Conservation (phyloP, 2,113 vertebrate genomes). For the Silurus meridionalis region DNA sequence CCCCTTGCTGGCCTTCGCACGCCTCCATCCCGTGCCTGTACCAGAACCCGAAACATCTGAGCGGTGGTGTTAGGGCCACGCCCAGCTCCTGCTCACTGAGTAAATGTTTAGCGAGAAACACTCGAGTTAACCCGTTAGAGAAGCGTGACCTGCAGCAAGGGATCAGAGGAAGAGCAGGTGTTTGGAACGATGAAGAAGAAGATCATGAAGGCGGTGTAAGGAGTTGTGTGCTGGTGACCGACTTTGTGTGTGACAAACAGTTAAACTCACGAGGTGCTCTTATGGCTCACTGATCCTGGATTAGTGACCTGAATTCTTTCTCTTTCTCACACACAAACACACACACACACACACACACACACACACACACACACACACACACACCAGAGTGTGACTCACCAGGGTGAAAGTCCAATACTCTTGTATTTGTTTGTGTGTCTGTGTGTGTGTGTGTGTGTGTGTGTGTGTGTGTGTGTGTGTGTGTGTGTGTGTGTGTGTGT, state of each 20-base stretch:
- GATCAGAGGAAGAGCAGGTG: not conserved
- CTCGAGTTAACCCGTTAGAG: slow-evolving; percentile 53
- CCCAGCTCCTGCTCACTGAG: slow-evolving; percentile 57
- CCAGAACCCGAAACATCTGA: slow-evolving; percentile 8
- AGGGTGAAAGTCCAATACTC: slow-evolving; percentile 20
- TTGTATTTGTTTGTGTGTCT: not conserved
- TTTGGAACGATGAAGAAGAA: not conserved
- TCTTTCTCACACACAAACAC: not conserved
- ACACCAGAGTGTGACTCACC: slow-evolving; percentile 27
- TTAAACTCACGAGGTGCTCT: slow-evolving; percentile 66
- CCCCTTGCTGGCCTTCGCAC: slow-evolving; percentile 58
- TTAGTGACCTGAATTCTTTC: slow-evolving; percentile 60
- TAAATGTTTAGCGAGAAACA: slow-evolving; percentile 69
- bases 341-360: not conserved
- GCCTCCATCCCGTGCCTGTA: slow-evolving; percentile 56
- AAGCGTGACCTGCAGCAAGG: not conserved
- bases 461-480: slow-evolving; percentile 8
- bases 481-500: slow-evolving; percentile 32
- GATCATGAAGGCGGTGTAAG: not conserved
- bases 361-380: slow-evolving; percentile 16
- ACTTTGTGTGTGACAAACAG: slow-evolving; percentile 28
- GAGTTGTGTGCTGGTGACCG: not conserved
- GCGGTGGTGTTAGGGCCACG: not conserved
- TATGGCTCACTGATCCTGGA: slow-evolving; percentile 68
- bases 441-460: slow-evolving; percentile 30